Evolutionary conservation across 2,888 invertebrate species (phyloP).

Genomic region (Trissonchulus sp.): DNA sequence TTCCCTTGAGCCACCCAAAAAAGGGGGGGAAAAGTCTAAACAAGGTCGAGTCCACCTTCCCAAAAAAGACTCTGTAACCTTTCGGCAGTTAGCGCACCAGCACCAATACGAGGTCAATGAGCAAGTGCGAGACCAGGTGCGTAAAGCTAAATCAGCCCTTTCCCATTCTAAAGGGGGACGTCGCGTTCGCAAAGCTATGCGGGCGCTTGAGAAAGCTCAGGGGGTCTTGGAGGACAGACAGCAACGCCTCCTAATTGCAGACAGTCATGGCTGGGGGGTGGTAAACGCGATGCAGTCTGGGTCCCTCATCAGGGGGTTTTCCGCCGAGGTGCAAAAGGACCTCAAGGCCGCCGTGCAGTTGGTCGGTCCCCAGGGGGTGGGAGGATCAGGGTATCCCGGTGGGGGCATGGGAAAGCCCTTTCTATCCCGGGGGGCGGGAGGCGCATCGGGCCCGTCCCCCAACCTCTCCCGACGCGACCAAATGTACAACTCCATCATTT

Average conservation of each 20-base stretch:
- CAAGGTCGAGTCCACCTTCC: too few species aligned
- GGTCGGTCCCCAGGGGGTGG: too few species aligned
- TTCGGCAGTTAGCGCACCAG: too few species aligned
- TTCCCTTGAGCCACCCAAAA: too few species aligned
- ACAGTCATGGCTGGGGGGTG: background rate
- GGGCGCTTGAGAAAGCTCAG: too few species aligned
- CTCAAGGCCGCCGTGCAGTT: background rate
- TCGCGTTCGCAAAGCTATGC: too few species aligned
- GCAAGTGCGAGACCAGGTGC: too few species aligned
- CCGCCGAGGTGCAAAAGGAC: background rate
- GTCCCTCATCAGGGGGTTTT: background rate
- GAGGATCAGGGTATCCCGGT: background rate
- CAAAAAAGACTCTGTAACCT: too few species aligned
- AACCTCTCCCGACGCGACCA: background rate
- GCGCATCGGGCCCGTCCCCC: background rate
- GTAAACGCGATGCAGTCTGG: background rate
- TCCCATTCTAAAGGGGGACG: too few species aligned
- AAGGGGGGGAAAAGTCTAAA: too few species aligned
- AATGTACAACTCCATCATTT: background rate
- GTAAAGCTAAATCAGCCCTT: too few species aligned
- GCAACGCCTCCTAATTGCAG: background rate
- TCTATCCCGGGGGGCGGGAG: background rate
- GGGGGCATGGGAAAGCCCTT: background rate
- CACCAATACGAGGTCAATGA: too few species aligned
- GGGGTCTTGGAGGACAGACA: background rate